Conservation (phyloP, 2,113 vertebrate genomes). For the Peromyscus polionotus region DNA sequence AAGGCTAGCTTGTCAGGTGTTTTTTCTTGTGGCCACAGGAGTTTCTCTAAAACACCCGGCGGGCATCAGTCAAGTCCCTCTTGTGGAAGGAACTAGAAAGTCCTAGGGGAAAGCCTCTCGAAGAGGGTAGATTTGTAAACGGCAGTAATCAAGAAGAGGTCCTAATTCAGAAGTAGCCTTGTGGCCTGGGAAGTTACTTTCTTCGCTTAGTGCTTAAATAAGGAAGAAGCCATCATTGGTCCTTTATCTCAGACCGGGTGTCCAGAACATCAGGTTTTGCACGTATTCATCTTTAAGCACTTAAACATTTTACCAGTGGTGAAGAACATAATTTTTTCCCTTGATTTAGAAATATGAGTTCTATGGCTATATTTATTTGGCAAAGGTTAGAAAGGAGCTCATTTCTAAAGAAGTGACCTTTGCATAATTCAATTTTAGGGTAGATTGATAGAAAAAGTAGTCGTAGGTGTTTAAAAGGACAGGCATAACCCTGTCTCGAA, state of each 20-base stretch:
- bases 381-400: conserved; percentile 40
- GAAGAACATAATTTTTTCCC: conserved; percentile 4
- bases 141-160: neutral
- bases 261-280: neutral
- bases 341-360: neutral
- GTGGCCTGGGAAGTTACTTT: neutral
- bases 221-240: neutral
- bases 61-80: neutral
- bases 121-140: neutral
- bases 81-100: conserved; percentile 38
- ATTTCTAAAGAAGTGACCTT: conserved; percentile 43
- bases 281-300: neutral
- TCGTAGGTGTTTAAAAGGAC: conserved; percentile 28
- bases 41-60: neutral
- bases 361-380: neutral
- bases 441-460: neutral
- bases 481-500: neutral
- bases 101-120: neutral
- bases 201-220: neutral
- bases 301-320: neutral
- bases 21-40: neutral
- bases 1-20: neutral
- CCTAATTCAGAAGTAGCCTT: neutral
- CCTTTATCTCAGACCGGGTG: neutral
- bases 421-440: conserved; percentile 18